Percentiles rank a stretch among this genome's conserved stretches.
phyloP scores from a whole-genome alignment of 37 sponge, comb jelly and placozoan species.

The Hormiphora californensis region DNA sequence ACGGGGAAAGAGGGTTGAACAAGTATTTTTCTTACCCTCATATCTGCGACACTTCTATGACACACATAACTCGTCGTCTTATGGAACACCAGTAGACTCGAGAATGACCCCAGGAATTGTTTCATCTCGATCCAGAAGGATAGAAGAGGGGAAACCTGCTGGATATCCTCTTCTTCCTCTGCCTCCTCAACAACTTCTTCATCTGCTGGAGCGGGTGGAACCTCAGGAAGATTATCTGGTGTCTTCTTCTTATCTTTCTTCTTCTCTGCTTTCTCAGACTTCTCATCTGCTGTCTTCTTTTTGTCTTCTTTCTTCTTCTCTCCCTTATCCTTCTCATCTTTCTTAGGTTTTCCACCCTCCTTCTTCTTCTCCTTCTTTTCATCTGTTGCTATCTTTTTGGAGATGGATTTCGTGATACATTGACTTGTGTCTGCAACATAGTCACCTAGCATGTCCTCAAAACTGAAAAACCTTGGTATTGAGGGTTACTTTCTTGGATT shows the following conservation, averaged over 20 bases:
- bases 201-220: background rate
- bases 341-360: background rate
- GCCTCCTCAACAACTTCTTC: background rate
- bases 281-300: constrained; percentile 36
- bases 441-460: constrained; percentile 37
- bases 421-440: background rate
- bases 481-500: too few relatives aligned
- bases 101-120: constrained; percentile 21
- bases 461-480: constrained; percentile 50
- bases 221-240: background rate
- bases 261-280: constrained; percentile 52
- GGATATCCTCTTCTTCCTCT: constrained; percentile 9
- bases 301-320: constrained; percentile 56
- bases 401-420: background rate
- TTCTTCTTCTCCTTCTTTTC: background rate
- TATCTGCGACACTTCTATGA: constrained; percentile 18
- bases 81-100: background rate
- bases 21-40: constrained; percentile 56
- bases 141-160: background rate
- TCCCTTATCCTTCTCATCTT: background rate
- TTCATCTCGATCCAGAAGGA: constrained; percentile 39
- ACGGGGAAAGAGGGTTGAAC: too few relatives aligned
- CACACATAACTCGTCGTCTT: background rate
- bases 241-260: constrained; percentile 54
- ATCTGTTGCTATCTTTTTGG: background rate